phyloP scores from a whole-genome alignment of 2,797 vertebrate species.

The Thalassophryne amazonica region DNA sequence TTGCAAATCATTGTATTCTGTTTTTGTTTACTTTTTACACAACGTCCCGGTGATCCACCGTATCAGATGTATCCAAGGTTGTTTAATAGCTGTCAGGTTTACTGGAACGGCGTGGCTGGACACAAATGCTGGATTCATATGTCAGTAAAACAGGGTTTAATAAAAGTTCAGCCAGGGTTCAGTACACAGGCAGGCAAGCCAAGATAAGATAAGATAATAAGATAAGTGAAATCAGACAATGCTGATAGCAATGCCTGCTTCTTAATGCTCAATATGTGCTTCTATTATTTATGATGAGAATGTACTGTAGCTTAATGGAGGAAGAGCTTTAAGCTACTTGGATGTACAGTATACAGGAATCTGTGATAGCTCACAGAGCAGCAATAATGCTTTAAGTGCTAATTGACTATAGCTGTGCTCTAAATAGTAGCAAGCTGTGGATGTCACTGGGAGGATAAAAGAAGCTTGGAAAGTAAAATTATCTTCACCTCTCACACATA shows the following conservation, averaged over 20 bases:
- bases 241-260: constrained; percentile 8
- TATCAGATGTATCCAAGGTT: no score
- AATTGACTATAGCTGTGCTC: constrained; percentile 32
- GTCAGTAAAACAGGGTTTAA: no score
- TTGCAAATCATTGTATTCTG: no score
- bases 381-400: constrained; percentile 28
- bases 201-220: no score
- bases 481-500: background rate
- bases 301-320: constrained; percentile 22
- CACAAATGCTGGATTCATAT: no score
- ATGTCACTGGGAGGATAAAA: constrained; percentile 19
- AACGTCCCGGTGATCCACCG: no score
- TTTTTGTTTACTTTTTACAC: no score
- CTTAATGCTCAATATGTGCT: constrained; percentile 36
- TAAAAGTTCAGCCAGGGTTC: no score
- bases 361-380: constrained; percentile 14
- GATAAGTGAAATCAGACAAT: background rate
- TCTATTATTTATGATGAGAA: constrained; percentile 19
- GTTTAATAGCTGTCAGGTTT: no score
- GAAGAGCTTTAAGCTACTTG: constrained; percentile 15
- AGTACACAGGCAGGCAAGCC: no score
- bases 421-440: constrained; percentile 38
- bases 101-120: no score
- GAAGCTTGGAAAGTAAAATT: background rate
- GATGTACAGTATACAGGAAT: constrained; percentile 21